Conservation (phyloP, 2,888 invertebrate genomes). For the Epirrhoe tristata region DNA sequence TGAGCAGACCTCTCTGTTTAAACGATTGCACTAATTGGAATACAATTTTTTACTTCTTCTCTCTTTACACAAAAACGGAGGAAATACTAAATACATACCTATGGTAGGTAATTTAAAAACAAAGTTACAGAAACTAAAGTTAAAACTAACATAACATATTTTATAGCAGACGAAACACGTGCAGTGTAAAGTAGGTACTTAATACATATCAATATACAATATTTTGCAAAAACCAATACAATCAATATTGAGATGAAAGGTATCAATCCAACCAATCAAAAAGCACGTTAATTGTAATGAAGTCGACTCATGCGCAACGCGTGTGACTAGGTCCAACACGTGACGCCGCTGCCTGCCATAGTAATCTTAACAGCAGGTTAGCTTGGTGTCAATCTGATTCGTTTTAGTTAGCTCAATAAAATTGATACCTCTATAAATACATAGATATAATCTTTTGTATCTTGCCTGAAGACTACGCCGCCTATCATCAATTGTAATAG, state of each 20-base stretch:
- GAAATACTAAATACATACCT: too few relatives aligned
- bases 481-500: too few relatives aligned
- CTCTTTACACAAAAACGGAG: too few relatives aligned
- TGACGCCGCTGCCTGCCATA: slow-evolving; percentile 49
- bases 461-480: too few relatives aligned
- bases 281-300: slow-evolving; percentile 42
- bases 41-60: too few relatives aligned
- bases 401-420: neutral
- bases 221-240: slow-evolving; percentile 25
- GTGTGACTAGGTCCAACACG: slow-evolving; percentile 62
- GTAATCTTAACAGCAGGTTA: slow-evolving; percentile 49
- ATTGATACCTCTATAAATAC: neutral
- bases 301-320: slow-evolving; percentile 57
- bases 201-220: neutral
- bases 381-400: neutral
- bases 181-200: neutral
- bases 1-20: too few relatives aligned
- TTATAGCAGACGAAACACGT: neutral
- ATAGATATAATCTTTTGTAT: neutral
- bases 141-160: too few relatives aligned
- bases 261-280: slow-evolving; percentile 41
- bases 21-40: too few relatives aligned
- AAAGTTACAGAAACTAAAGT: too few relatives aligned
- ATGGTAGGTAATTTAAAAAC: too few relatives aligned
- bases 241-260: slow-evolving; percentile 32